These are phyloP conservation scores for Idris sp. DNA, from an alignment of 1,140 invertebrate genomes.

Conservation along the genomic window DNA sequence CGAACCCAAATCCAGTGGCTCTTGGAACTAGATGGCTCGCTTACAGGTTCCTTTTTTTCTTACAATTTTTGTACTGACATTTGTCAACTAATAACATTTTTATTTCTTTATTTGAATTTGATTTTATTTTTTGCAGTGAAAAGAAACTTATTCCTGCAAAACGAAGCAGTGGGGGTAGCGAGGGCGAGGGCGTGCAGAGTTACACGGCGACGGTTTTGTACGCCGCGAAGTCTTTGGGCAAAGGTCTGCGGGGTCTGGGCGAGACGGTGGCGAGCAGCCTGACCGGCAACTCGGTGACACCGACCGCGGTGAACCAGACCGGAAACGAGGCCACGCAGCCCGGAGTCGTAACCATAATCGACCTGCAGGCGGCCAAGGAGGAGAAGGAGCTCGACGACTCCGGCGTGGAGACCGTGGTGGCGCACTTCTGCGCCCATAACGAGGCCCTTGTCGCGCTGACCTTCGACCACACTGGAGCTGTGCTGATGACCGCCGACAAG, in stretches of 20 bases:
- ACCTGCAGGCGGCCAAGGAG: constrained; percentile 83
- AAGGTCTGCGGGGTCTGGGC: constrained; percentile 91
- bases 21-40: constrained; percentile 89
- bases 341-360: constrained; percentile 92
- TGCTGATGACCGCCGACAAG: constrained; percentile 94
- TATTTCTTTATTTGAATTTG: too few relatives aligned
- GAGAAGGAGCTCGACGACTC: constrained; percentile 79
- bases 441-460: constrained; percentile 93
- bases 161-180: constrained; percentile 91
- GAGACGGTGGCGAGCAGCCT: constrained; percentile 95
- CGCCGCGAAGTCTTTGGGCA: constrained; percentile 94
- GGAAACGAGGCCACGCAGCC: constrained; percentile 82
- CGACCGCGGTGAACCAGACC: constrained; percentile 68
- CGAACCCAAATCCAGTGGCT: constrained; percentile 92
- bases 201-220: constrained; percentile 97
- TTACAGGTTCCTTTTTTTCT: too few relatives aligned
- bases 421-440: constrained; percentile 96
- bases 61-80: too few relatives aligned
- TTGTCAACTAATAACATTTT: too few relatives aligned
- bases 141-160: constrained; percentile 88
- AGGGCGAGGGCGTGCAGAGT: constrained; percentile 87
- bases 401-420: constrained; percentile 85
- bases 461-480: constrained; percentile 94
- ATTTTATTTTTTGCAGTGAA: constrained; percentile 86
- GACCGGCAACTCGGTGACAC: constrained; percentile 81